These are phyloP conservation scores for Drosophila virilis DNA, from an alignment of 1,140 invertebrate species.

Conservation along the genomic window DNA sequence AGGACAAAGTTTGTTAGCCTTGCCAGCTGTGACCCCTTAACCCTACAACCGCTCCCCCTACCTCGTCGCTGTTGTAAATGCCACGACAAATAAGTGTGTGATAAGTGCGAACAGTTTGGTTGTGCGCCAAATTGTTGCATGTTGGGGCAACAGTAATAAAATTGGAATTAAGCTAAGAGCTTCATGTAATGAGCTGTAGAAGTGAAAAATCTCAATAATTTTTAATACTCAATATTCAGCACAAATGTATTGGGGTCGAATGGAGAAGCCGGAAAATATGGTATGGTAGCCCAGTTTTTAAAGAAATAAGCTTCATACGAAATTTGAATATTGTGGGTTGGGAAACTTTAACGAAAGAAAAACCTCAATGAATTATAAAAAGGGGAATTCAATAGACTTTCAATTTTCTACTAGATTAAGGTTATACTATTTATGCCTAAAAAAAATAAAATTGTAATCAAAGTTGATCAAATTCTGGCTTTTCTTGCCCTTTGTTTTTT, in stretches of 20 bases:
- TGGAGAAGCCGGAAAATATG: neutral
- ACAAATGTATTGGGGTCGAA: neutral
- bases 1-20: slow-evolving; percentile 76
- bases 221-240: neutral
- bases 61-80: slow-evolving; percentile 17
- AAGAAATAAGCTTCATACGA: no score
- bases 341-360: no score
- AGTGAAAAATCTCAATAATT: neutral
- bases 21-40: slow-evolving; percentile 47
- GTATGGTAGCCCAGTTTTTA: neutral
- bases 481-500: neutral
- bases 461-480: neutral
- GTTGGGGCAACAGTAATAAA: slow-evolving; percentile 22
- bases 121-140: slow-evolving; percentile 19
- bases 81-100: slow-evolving; percentile 60
- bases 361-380: no score
- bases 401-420: no score
- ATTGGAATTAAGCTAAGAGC: slow-evolving; percentile 31
- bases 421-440: no score
- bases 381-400: no score
- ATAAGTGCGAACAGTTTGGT: slow-evolving; percentile 30
- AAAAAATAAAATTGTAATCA: no score
- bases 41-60: no score
- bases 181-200: slow-evolving; percentile 13
- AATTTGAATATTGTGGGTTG: no score